phyloP scores from a whole-genome alignment of 2,797 vertebrate species.

The Catostomus latipinnis region DNA sequence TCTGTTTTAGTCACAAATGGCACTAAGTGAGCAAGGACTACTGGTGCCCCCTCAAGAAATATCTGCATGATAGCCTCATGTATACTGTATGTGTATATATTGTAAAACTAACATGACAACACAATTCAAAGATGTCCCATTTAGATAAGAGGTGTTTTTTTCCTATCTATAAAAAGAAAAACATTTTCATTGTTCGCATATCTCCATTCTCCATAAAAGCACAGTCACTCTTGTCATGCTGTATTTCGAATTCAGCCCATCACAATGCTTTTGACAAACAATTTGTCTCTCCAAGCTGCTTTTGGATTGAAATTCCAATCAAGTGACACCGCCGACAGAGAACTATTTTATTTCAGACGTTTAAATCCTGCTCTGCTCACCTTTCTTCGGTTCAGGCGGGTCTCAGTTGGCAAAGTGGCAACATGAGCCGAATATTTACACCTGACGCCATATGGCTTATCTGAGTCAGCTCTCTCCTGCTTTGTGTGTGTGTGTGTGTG shows the following conservation, averaged over 20 bases:
- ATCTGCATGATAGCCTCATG: no score
- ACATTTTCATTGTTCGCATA: no score
- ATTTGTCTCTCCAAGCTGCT: conserved; percentile 35
- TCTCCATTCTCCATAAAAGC: conserved; percentile 10
- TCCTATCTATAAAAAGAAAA: no score
- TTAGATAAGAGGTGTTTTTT: background rate
- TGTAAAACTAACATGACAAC: background rate
- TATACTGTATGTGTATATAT: no score
- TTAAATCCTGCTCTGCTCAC: conserved; percentile 47
- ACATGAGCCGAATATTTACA: conserved; percentile 56
- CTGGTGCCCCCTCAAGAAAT: no score
- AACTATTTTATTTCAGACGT: conserved; percentile 63
- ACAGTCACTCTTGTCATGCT: conserved; percentile 59
- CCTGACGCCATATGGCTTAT: conserved; percentile 43
- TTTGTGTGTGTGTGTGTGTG: conserved; percentile 13
- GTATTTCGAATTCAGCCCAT: conserved; percentile 58
- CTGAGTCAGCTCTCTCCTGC: background rate
- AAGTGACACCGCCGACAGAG: conserved; percentile 64
- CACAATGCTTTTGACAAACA: conserved; percentile 67
- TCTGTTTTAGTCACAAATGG: no score
- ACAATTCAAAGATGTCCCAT: background rate
- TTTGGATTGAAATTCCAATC: conserved; percentile 71
- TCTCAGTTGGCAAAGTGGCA: conserved; percentile 45
- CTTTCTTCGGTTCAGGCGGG: conserved; percentile 41
- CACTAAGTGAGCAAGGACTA: no score